phyloP scores from a whole-genome alignment of 2,888 invertebrate genomes.

The Eupithecia dodoneata region DNA sequence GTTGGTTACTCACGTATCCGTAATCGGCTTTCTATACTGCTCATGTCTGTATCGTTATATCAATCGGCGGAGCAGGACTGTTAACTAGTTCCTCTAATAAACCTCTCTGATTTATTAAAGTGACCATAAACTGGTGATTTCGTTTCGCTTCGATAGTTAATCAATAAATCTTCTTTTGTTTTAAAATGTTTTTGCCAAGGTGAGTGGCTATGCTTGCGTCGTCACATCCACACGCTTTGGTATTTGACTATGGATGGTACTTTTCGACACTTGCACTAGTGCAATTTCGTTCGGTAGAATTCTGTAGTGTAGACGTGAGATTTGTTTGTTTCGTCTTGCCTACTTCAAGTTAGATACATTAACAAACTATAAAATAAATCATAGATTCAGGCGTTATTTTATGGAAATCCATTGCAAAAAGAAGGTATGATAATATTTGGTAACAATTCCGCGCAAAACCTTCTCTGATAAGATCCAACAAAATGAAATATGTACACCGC shows the following conservation, averaged over 20 bases:
- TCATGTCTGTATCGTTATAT: conserved; percentile 22
- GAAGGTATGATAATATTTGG: no score
- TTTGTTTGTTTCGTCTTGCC: background rate
- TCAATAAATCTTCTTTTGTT: conserved; percentile 2
- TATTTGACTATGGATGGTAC: background rate
- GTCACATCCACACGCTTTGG: conserved; percentile 1
- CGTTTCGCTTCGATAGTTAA: background rate
- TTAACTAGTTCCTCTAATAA: conserved; percentile 17
- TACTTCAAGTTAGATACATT: background rate
- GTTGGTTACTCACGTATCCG: conserved; percentile 23
- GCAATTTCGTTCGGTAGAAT: background rate
- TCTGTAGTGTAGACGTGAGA: background rate
- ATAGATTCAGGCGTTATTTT: no score
- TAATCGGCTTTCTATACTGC: conserved; percentile 26
- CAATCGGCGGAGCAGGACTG: conserved; percentile 23
- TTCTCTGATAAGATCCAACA: no score
- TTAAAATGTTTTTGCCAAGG: conserved; percentile 31
- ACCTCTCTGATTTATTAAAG: conserved; percentile 16
- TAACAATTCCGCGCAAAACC: no score
- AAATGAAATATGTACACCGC: no score
- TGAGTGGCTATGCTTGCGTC: conserved; percentile 17
- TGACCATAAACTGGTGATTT: conserved; percentile 19
- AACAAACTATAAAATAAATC: no score
- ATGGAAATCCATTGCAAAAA: no score
- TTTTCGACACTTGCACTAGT: background rate